Conservation (phyloP, 2,797 vertebrate species). For the Mus minutoides region DNA sequence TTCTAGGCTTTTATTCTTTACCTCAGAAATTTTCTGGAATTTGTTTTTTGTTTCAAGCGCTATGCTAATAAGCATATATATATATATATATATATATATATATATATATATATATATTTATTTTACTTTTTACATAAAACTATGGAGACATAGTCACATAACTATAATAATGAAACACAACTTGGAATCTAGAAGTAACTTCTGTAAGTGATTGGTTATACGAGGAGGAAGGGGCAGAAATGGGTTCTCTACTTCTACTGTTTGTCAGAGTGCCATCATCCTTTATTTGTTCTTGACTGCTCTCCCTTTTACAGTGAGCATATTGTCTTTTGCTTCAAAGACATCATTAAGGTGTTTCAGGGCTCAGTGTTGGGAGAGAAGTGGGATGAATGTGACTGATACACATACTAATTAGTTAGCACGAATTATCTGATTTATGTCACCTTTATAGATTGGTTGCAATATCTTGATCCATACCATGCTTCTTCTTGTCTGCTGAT, state of each 20-base stretch:
- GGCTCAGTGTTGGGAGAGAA: neutral
- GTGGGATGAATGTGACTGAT: neutral
- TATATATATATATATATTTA: slow-evolving; percentile 44
- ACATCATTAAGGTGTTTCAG: neutral
- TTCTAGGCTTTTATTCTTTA: neutral
- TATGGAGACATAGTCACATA: neutral
- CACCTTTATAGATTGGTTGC: neutral
- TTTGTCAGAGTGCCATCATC: neutral
- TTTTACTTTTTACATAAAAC: neutral
- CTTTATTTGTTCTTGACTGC: neutral
- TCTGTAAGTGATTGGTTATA: neutral
- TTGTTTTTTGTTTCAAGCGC: neutral
- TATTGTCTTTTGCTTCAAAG: slow-evolving; percentile 25
- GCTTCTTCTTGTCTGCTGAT: neutral
- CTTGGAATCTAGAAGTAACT: neutral
- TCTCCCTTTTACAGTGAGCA: neutral
- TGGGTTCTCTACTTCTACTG: neutral
- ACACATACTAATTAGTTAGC: neutral
- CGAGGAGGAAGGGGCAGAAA: neutral
- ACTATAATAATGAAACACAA: neutral
- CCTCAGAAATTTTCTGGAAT: neutral
- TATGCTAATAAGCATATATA: slow-evolving; percentile 15
- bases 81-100: slow-evolving; percentile 25
- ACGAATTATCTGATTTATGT: neutral
- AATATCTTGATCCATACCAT: neutral